Evolutionary conservation across 2,888 invertebrate genomes (phyloP), one percentile per base, ranked within the genome.

Genomic region (Platycheirus rosarum): DNA sequence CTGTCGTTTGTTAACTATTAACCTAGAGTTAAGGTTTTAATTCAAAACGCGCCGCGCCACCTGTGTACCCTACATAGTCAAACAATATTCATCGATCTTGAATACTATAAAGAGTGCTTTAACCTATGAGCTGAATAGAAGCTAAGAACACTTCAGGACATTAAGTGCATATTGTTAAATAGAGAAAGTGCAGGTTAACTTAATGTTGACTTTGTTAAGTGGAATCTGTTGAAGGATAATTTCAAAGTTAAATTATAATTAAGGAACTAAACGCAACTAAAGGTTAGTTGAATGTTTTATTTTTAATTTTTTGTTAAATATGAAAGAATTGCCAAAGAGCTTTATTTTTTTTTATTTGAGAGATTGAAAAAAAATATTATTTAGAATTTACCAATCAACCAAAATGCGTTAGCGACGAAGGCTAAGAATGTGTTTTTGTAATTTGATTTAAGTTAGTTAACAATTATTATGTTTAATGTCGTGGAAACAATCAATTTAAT

Each of bases 1-100:
- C 23, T 7, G 55, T 69, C 40, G 62, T 63, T 46, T 42, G 75
- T 60, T 60, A 7, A 29, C 29, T 42, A 40, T 57, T 29, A 18
- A 60, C 60, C 13, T 8, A 29, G n/a, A 6, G 26, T 57, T 57
- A 26, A 55, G 57, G 42, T 42, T 48, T 57, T 29, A 7, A 29
- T 0, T 40, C 26, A 42, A 13, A 60, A 60, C 42, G 44, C 42
- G 23, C 23, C 6, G 23, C 23, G 23, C 23, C 23, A 6, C 6
- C 29, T 3, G 3, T 13, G 29, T 11, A 23, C 23, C 26, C n/a
- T 16, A 29, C 23, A 32, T n/a, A n/a, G n/a, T 16, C 14, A 14
- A 29, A 29, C 6, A 53, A n/a, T 23, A n/a, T n/a, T 18, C 4
- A 1, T n/a, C 7, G 8, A 1, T 40, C 13, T 40, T 40, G 3